phyloP scores from a whole-genome alignment of 1,140 invertebrate genomes.

The Euura saliciscinereae region DNA sequence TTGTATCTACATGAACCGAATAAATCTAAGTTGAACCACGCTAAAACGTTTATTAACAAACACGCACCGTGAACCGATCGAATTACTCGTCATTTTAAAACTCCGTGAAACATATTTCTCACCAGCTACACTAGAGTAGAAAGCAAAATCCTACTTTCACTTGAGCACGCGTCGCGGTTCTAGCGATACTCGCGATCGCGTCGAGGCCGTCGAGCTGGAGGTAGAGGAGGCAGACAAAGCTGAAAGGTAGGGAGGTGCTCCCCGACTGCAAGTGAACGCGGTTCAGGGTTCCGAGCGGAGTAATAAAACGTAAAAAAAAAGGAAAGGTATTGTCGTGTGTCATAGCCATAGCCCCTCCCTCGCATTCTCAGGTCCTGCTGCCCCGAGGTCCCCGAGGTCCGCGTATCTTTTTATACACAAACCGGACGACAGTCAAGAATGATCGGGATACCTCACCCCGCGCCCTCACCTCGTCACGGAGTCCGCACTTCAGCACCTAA shows the following conservation, averaged over 20 bases:
- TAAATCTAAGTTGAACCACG: too few relatives aligned
- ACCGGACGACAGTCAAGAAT: not conserved
- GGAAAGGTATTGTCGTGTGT: conserved; percentile 23
- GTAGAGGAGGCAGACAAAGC: not conserved
- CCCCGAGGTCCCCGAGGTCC: not conserved
- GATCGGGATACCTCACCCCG: not conserved
- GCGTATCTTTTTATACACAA: not conserved
- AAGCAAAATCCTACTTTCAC: conserved; percentile 60
- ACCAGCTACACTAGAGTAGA: conserved; percentile 34
- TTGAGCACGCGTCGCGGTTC: conserved; percentile 35
- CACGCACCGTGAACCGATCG: not conserved
- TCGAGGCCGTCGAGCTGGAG: conserved; percentile 48
- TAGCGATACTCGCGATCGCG: conserved; percentile 34
- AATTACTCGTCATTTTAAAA: conserved; percentile 1
- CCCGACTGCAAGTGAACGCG: not conserved
- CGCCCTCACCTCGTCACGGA: not conserved
- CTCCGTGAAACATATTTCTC: not conserved
- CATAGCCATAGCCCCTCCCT: not conserved
- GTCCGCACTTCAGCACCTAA: too few relatives aligned
- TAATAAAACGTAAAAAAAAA: not conserved
- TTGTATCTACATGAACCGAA: too few relatives aligned
- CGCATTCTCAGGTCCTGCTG: conserved; percentile 2
- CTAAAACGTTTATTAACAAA: too few relatives aligned
- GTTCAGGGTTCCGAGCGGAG: not conserved
- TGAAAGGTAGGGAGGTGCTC: not conserved